A percentile compares a stretch with the other conserved stretches of the same genome.
phyloP scores from a whole-genome alignment of 2,113 vertebrate genomes.

The Rousettus leschenaultii region DNA sequence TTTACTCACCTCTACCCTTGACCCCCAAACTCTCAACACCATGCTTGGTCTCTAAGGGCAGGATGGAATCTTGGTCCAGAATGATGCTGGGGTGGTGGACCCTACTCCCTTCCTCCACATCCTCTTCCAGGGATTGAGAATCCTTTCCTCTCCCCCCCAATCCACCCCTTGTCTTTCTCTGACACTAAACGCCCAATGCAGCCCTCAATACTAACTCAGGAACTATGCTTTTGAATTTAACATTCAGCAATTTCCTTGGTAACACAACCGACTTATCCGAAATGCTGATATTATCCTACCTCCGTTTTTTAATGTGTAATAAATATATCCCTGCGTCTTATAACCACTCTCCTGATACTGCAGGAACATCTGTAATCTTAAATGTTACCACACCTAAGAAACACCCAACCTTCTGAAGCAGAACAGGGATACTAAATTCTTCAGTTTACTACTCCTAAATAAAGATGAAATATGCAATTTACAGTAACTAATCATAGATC shows the following conservation, averaged over 20 bases:
- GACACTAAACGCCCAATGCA: background rate
- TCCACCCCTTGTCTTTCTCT: background rate
- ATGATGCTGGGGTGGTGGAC: background rate
- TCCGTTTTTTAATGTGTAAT: background rate
- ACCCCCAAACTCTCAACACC: background rate
- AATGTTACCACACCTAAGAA: constrained; percentile 6
- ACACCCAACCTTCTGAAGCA: background rate
- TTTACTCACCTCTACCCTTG: no score
- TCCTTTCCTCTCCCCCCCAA: background rate
- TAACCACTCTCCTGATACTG: background rate
- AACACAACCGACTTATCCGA: background rate
- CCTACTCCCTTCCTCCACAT: background rate
- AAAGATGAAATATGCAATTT: constrained; percentile 11
- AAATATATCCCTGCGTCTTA: background rate
- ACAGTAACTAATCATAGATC: background rate
- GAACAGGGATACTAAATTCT: background rate
- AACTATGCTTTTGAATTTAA: constrained; percentile 12
- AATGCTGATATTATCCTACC: background rate
- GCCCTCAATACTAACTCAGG: constrained; percentile 21
- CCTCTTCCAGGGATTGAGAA: background rate
- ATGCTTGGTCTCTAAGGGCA: background rate
- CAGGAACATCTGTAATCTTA: background rate
- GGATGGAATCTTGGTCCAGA: background rate
- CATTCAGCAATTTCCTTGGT: background rate
- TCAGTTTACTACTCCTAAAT: background rate